Evolutionary conservation across 2,797 vertebrate species (phyloP), one percentile per base, ranked within the genome.

Genomic region (Masticophis lateralis): DNA sequence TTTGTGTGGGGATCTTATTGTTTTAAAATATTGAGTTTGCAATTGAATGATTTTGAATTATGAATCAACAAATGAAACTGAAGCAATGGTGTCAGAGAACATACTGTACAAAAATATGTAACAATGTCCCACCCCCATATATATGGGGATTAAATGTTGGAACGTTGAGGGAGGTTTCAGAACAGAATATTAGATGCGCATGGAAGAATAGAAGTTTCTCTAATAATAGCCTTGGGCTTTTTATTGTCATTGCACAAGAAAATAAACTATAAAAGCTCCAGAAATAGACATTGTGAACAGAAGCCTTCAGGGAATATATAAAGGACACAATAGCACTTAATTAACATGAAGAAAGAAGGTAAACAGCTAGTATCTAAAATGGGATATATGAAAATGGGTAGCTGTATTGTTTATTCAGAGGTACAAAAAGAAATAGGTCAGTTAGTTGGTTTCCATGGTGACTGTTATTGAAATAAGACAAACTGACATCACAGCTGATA

Each of bases 371-470:
- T 88, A 90, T 11, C 0, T 93, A 94, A 94, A 94, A 93, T 91
- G 13, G 93, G 95, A 90, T 14, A 13, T 92, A 92, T 94, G 94
- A 96, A 95, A 97, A 96, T 86, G 92, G 95, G 94, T 97, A 96
- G 95, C 57, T 88, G 88, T 57, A 18, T 43, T 97, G 96, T 97
- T 98, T 97, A 97, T 96, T 96, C 95, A 89, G 55, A 95, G 90
- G 89, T 94, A 93, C 94, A 96, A 97, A 97, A 96, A 97, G 96
- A 97, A 98, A 97, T 96, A 96, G 97, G 97, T 97, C 97, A 97
- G 96, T 95, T 95, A 96, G 95, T 96, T 97, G 94, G 98, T 98
- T 97, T 97, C 98, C 97, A 98, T 97, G 96, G 98, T 95, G 97
- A 98, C 97, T 94, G 93, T 96, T 96, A 95, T 63, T 95, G 96